Evolutionary conservation across 2,113 vertebrate genomes (phyloP).

Genomic region (Pyrgilauda ruficollis): DNA sequence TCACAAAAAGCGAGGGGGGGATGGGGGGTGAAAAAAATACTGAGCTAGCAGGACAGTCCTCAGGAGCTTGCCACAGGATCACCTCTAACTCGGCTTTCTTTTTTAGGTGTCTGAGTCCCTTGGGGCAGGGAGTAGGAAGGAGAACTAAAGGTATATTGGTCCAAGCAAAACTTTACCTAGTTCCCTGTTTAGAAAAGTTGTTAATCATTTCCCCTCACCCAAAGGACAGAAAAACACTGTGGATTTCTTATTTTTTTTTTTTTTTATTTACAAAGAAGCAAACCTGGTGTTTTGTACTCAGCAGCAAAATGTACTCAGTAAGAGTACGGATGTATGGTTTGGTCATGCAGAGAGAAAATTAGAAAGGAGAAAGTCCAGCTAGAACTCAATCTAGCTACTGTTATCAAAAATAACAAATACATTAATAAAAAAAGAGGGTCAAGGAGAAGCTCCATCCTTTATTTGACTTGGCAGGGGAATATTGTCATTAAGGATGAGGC

Average conservation of each 20-base stretch:
- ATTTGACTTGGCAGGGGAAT: neutral
- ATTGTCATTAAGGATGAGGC: neutral
- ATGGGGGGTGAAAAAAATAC: neutral
- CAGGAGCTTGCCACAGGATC: neutral
- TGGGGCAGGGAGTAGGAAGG: neutral
- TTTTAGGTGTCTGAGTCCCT: neutral
- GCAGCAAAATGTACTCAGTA: neutral
- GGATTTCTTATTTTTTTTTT: neutral
- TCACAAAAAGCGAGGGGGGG: neutral
- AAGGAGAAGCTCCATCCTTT: neutral
- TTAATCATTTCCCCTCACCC: neutral
- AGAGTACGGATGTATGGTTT: neutral
- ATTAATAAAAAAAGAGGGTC: neutral
- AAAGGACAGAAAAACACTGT: neutral
- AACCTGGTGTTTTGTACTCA: neutral
- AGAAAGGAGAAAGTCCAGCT: neutral
- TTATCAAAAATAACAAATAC: neutral
- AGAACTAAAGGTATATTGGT: neutral
- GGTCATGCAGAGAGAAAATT: neutral
- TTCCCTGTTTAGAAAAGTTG: neutral
- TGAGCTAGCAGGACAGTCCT: neutral
- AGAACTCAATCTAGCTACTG: neutral
- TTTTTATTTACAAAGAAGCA: slow-evolving; percentile 16
- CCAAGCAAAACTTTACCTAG: neutral
- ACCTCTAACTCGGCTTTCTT: neutral